Percentiles rank a stretch among this genome's conserved stretches.
phyloP scores from a whole-genome alignment of 2,797 vertebrate genomes.

The Myotis pilosus region DNA sequence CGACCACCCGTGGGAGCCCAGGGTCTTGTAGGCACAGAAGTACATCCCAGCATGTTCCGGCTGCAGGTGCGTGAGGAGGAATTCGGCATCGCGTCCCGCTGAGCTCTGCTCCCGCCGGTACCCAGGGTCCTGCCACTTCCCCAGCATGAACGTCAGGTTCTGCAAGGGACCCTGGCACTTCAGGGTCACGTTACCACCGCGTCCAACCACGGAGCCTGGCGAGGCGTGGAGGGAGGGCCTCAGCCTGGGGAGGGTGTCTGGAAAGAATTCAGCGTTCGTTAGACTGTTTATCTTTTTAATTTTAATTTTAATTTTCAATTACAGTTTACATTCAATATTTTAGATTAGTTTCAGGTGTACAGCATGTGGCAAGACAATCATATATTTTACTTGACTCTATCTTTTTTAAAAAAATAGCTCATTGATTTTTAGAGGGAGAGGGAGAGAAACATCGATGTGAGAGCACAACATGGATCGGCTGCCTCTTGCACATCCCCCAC shows the following conservation, averaged over 20 bases:
- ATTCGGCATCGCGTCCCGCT: neutral
- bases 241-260: conserved; percentile 43
- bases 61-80: neutral
- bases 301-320: neutral
- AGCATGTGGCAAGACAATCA: neutral
- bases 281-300: neutral
- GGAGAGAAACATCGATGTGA: neutral
- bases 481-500: neutral
- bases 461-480: neutral
- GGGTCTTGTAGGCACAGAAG: conserved; percentile 26
- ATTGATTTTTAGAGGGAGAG: too few relatives aligned
- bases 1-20: neutral
- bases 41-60: conserved; percentile 6
- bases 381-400: neutral
- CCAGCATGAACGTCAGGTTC: neutral
- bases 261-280: neutral
- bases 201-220: neutral
- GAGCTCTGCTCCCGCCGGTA: neutral
- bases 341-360: neutral
- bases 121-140: neutral
- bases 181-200: neutral
- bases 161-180: neutral
- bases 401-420: too few relatives aligned
- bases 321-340: neutral
- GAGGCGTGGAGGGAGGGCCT: neutral